Evolutionary conservation across 2,113 vertebrate genomes (phyloP).

Genomic region (Lontra canadensis): DNA sequence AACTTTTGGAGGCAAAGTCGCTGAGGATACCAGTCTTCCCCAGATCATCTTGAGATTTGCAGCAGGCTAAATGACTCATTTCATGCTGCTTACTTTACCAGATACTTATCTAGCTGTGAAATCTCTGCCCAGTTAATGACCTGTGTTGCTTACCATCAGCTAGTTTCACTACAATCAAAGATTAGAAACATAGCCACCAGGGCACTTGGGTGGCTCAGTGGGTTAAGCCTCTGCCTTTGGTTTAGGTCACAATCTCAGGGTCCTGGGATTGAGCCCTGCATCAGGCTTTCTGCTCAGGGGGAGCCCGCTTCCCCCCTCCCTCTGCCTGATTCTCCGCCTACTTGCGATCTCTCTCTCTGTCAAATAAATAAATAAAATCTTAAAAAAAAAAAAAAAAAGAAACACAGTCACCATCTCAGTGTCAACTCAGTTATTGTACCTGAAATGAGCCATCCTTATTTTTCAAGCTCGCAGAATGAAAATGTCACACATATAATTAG

Average conservation of each 20-base stretch:
- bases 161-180: conserved; percentile 9
- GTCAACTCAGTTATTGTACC: background rate
- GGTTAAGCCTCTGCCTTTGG: too few species aligned
- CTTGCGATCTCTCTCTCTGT: too few species aligned
- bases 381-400: background rate
- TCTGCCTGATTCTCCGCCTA: too few species aligned
- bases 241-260: too few species aligned
- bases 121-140: background rate
- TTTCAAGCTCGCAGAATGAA: conserved; percentile 23
- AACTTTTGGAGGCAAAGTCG: background rate
- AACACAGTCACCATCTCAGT: background rate
- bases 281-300: too few species aligned
- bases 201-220: too few species aligned
- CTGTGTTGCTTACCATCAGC: background rate
- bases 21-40: background rate
- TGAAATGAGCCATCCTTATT: background rate
- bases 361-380: too few species aligned
- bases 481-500: conserved; percentile 13
- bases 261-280: too few species aligned
- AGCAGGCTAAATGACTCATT: background rate
- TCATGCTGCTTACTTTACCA: background rate
- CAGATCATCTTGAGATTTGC: background rate
- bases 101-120: background rate
- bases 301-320: too few species aligned
- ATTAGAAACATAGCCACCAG: background rate